Evolutionary conservation across 2,113 vertebrate genomes (phyloP).

Genomic region (Tenebrosternarchus preto): DNA sequence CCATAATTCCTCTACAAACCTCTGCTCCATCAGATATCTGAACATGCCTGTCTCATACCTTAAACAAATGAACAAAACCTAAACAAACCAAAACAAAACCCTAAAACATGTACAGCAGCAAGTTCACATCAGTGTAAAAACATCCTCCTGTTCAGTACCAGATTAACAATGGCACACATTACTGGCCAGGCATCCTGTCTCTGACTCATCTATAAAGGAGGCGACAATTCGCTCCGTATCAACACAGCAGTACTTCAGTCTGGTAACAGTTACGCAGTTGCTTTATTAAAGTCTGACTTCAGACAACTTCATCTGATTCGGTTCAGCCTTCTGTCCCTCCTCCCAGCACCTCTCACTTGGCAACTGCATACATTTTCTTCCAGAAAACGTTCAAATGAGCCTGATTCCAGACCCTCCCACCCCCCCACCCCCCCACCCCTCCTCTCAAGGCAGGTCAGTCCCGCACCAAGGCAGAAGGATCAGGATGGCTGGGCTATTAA

Average conservation of each 20-base stretch:
- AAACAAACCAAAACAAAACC: too few species aligned
- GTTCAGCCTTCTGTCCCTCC: not conserved
- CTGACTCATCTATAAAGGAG: not conserved
- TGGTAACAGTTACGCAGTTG: not conserved
- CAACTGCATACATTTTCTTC: constrained; percentile 12
- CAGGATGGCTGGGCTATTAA: not conserved
- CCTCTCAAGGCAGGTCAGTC: not conserved
- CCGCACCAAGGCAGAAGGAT: not conserved
- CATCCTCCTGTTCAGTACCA: not conserved
- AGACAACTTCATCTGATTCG: not conserved
- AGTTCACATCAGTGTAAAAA: constrained; percentile 15
- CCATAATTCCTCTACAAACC: constrained; percentile 6
- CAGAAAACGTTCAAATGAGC: not conserved
- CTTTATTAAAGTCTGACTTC: constrained; percentile 14
- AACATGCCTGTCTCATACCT: not conserved
- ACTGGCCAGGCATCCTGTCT: not conserved
- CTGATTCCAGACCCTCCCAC: not conserved
- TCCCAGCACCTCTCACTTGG: not conserved
- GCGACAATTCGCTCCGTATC: not conserved
- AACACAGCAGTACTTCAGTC: constrained; percentile 8
- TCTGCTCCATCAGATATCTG: constrained; percentile 17
- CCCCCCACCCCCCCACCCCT: too few species aligned
- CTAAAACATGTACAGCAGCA: not conserved
- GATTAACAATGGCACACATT: not conserved
- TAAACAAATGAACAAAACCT: too few species aligned